Base-by-base conservation (phyloP, 2,888 invertebrate genomes). In the Agriopis aurantiaria region DNA sequence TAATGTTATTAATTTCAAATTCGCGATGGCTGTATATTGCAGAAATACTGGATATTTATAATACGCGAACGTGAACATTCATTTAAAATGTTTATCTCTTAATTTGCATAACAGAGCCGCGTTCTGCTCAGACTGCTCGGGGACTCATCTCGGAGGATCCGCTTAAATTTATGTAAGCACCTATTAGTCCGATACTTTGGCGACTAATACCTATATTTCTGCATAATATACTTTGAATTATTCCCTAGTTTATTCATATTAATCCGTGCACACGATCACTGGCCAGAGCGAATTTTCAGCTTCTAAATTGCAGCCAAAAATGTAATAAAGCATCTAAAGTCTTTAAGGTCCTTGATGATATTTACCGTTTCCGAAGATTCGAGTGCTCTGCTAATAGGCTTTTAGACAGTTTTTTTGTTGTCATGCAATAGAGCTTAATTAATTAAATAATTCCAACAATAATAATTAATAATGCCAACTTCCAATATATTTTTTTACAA, bases 81-180 rank as follows among this genome's bases (percentile, higher is more conserved):
- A 86, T 90, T 89, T 90, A 83, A 88, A 91, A 91, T 90, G 84
- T 90, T 91, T 92, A 92, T 92, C 85, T 91, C 85, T 84, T 82
- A 77, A 92, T 93, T 93, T 91, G 84, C 92, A 92, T 92, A 92
- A 88, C 87, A 87, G 81, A 85, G 82, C 84, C 84, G 76, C 77
- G 77, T 68, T 78, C 80, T 68, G 78, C 82, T 78, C 88, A 92
- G 92, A 91, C 91, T 85, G 91, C 89, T 88, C 85, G 91, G 91
- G 86, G 89, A 90, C 91, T 81, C 55, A 68, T 69, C 76, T 72
- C 78, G 76, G 82, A 82, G 75, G 78, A 82, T 82, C 84, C 81
- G 78, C 75, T 81, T 77, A 72, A 80, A 85, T 83, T 83, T 83
- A 83, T 82, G 77, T 80, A 79, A 79, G 72, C 75, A 78, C 74